Conservation (phyloP, 2,888 invertebrate species). For the Ephialtes manifestator region DNA sequence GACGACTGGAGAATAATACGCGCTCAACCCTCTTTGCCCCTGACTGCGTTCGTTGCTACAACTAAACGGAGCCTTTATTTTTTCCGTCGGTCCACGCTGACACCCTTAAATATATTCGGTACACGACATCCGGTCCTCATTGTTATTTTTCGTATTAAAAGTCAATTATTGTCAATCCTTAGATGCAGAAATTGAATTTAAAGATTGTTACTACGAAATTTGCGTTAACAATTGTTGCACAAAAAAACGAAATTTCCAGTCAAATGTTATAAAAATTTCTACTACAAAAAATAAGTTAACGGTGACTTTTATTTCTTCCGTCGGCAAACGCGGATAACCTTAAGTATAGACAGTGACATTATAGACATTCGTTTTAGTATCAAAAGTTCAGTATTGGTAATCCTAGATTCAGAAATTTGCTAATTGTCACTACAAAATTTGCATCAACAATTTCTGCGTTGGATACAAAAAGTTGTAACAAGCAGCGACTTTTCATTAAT, state of each 20-base stretch:
- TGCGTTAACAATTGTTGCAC: background rate
- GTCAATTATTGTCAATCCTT: slow-evolving; percentile 14
- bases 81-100: background rate
- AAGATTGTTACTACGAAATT: background rate
- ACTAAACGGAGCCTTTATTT: background rate
- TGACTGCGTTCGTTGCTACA: background rate
- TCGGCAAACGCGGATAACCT: no score
- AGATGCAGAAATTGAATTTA: background rate
- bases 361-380: no score
- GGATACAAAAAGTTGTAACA: background rate
- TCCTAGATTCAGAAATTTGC: no score
- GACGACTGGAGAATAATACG: slow-evolving; percentile 12
- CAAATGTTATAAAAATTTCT: no score
- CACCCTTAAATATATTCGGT: slow-evolving; percentile 20
- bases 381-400: no score
- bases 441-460: background rate
- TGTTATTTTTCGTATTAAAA: slow-evolving; percentile 27
- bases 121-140: slow-evolving; percentile 26
- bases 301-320: no score
- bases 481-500: background rate
- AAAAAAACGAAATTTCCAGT: no score
- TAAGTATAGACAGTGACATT: no score
- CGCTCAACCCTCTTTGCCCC: slow-evolving; percentile 7
- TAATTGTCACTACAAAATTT: background rate
- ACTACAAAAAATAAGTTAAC: no score